Conservation (phyloP, 2,888 invertebrate species). For the Amitus sp. region DNA sequence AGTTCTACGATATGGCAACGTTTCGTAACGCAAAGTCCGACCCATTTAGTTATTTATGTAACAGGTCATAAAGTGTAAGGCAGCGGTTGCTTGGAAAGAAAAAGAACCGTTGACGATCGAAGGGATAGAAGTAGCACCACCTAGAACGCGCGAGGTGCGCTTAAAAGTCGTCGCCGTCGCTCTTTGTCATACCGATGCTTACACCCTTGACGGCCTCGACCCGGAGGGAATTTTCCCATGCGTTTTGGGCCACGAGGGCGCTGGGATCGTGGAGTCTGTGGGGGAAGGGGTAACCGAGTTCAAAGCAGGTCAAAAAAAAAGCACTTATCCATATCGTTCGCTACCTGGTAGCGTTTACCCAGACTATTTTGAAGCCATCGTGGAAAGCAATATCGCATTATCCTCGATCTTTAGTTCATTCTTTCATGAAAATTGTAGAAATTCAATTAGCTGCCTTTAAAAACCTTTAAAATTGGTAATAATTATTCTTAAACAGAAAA, state of each 20-base stretch:
- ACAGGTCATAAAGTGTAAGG: constrained; percentile 88
- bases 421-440: no score
- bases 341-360: no score
- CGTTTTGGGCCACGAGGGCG: constrained; percentile 96
- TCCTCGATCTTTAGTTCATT: no score
- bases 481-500: no score
- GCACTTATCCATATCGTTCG: no score
- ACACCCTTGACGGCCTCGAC: constrained; percentile 87
- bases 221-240: constrained; percentile 93
- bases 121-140: constrained; percentile 93
- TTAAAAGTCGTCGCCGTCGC: constrained; percentile 83
- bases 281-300: constrained; percentile 91
- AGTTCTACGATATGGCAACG: no score
- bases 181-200: constrained; percentile 94
- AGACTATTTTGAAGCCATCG: no score
- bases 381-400: no score
- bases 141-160: constrained; percentile 91
- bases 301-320: constrained; percentile 72
- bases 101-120: constrained; percentile 91
- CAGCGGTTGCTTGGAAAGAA: constrained; percentile 97
- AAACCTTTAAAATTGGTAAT: no score
- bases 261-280: constrained; percentile 95
- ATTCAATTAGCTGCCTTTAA: no score
- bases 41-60: no score
- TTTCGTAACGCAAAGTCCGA: no score